These are phyloP conservation scores for Dufourea novaeangliae DNA, from an alignment of 1,140 invertebrate species.

Conservation along the genomic window DNA sequence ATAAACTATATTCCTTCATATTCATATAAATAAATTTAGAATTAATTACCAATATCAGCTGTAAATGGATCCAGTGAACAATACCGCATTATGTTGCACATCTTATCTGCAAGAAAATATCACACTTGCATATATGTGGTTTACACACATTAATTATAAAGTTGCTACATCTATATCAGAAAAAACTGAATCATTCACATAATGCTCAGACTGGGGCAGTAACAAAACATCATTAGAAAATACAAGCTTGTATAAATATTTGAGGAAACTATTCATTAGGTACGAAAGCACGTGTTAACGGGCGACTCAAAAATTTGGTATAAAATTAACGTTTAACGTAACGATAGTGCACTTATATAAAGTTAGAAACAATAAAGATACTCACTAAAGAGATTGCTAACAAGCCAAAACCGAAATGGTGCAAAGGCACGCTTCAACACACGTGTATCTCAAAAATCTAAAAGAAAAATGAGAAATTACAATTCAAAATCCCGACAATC, in stretches of 20 bases:
- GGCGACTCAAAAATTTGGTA: not conserved
- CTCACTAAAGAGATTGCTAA: slow-evolving; percentile 42
- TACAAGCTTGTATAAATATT: not conserved
- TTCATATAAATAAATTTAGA: slow-evolving; percentile 10
- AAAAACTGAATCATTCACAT: slow-evolving; percentile 68
- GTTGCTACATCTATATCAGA: slow-evolving; percentile 38
- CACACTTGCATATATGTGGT: not conserved
- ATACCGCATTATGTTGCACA: not conserved
- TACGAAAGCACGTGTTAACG: not conserved
- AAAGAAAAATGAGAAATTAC: slow-evolving; percentile 41
- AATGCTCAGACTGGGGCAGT: slow-evolving; percentile 74
- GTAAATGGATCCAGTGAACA: not conserved
- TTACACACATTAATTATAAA: not conserved
- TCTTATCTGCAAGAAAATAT: slow-evolving; percentile 10
- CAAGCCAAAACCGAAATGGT: slow-evolving; percentile 4
- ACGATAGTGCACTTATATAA: not conserved
- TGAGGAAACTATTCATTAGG: no score
- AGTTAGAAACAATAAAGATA: slow-evolving; percentile 19
- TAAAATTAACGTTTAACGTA: not conserved
- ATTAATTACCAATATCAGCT: slow-evolving; percentile 25
- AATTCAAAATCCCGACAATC: slow-evolving; percentile 15
- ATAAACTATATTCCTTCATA: no score
- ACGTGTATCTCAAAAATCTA: slow-evolving; percentile 8
- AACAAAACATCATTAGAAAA: slow-evolving; percentile 65
- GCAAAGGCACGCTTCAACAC: slow-evolving; percentile 10